Conservation (phyloP, 2,113 vertebrate species). For the Pelusios castaneus region DNA sequence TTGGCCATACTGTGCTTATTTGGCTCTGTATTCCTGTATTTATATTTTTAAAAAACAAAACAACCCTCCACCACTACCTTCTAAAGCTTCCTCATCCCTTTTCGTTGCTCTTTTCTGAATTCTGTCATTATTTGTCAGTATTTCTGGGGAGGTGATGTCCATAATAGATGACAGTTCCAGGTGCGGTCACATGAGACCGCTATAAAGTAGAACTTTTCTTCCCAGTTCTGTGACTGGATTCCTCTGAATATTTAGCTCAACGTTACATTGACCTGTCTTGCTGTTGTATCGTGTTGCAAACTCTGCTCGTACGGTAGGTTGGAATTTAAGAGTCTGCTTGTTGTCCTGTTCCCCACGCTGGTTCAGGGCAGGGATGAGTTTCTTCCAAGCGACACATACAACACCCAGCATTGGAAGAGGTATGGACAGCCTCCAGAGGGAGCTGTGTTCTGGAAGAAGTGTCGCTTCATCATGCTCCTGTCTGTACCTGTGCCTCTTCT, state of each 20-base stretch:
- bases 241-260: not conserved
- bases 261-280: not conserved
- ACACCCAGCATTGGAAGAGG: not conserved
- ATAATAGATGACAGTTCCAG: not conserved
- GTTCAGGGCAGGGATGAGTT: not conserved
- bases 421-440: not conserved
- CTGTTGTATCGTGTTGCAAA: not conserved
- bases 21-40: not conserved
- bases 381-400: not conserved
- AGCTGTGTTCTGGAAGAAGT: not conserved
- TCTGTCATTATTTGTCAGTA: not conserved
- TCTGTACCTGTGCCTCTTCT: rapidly evolving
- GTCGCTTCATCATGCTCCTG: not conserved
- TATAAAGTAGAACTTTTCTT: not conserved
- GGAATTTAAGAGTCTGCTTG: not conserved
- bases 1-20: not conserved
- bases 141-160: not conserved
- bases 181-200: not conserved
- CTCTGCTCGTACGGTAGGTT: not conserved
- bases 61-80: too few relatives aligned
- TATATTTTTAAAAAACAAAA: not conserved
- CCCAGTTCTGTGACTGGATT: not conserved
- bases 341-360: not conserved
- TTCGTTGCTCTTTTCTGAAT: not conserved
- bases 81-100: not conserved